Conservation (phyloP, 1,140 invertebrate species). For the Euglossa dilemma region DNA sequence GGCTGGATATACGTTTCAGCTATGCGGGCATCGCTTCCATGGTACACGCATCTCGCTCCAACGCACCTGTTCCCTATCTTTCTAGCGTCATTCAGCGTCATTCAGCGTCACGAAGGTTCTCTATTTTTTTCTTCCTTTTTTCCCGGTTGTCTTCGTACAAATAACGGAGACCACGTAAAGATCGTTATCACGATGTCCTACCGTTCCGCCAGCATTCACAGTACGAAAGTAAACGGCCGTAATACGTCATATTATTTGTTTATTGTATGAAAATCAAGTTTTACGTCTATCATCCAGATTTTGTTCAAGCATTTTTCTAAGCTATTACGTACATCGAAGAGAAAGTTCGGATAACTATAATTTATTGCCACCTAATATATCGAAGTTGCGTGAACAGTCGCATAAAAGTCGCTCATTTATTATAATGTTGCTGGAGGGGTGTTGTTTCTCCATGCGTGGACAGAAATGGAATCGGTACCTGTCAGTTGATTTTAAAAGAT, state of each 20-base stretch:
- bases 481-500: conserved; percentile 33
- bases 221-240: background rate
- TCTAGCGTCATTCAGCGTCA: conserved; percentile 52
- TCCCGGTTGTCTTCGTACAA: conserved; percentile 2
- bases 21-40: conserved; percentile 58
- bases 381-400: background rate
- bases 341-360: background rate
- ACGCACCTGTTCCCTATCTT: conserved; percentile 59
- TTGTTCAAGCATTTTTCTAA: background rate
- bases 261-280: background rate
- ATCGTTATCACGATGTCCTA: background rate
- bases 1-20: conserved; percentile 69
- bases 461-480: conserved; percentile 6
- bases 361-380: background rate
- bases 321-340: background rate
- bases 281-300: no score
- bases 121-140: background rate
- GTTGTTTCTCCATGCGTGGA: background rate
- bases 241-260: background rate
- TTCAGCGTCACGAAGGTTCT: conserved; percentile 8
- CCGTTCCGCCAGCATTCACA: conserved; percentile 1
- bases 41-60: conserved; percentile 46
- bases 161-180: conserved; percentile 17
- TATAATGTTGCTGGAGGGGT: background rate
- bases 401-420: conserved; percentile 18